phyloP scores from a whole-genome alignment of 2,797 vertebrate species.

The Echeneis naucrates region DNA sequence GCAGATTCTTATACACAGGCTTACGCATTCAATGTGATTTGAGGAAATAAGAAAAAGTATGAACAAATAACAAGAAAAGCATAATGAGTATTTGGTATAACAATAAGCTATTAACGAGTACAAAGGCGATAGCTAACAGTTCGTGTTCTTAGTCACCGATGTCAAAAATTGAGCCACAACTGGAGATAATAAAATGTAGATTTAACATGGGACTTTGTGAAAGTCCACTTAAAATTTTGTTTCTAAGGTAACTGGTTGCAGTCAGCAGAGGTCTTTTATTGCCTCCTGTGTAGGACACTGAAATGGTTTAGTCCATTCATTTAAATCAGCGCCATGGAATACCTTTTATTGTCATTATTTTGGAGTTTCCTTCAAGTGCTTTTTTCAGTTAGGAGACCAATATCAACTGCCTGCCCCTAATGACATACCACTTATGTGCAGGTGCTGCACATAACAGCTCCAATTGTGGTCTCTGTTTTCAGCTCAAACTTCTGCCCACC shows the following conservation, averaged over 20 bases:
- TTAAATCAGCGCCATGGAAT: background rate
- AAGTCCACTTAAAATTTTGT: background rate
- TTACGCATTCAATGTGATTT: no score
- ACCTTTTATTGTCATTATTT: background rate
- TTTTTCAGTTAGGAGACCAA: no score
- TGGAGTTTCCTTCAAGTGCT: background rate
- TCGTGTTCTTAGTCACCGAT: no score
- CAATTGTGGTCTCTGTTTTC: constrained; percentile 22
- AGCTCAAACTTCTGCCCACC: background rate
- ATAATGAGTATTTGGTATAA: background rate
- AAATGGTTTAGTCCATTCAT: no score
- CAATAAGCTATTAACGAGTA: background rate
- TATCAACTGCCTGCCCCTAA: background rate
- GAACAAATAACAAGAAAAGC: no score
- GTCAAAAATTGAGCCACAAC: background rate
- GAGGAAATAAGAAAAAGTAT: no score
- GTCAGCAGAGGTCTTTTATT: background rate
- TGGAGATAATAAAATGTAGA: background rate
- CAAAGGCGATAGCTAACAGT: background rate
- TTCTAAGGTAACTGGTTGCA: background rate
- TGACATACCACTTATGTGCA: background rate
- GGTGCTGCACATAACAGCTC: constrained; percentile 29
- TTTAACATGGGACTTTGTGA: background rate
- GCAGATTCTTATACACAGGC: no score
- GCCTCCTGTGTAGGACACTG: background rate